Evolutionary conservation across 2,888 invertebrate species (phyloP), one percentile per base, ranked within the genome.

Genomic region (Meteorus colon): DNA sequence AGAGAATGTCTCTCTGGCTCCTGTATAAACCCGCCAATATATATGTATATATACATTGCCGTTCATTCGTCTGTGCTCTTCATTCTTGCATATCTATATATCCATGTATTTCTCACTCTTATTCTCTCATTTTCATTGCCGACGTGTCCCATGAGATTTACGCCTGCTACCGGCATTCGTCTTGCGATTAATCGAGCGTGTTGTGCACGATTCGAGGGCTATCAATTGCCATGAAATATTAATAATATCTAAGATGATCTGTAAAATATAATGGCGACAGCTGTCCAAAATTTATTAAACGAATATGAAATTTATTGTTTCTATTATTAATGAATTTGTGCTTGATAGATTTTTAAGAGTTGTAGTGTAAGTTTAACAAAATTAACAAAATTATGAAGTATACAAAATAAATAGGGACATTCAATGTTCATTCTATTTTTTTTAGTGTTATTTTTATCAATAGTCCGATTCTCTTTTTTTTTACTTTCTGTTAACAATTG

Each of bases 11-110:
- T 19, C 10, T 8, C 19, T 55, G 19, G 55, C 55, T 19, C 48
- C 4, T n/a, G 48, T n/a, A 48, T 48, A 48, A 48, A 48, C 48
- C 48, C 48, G 6, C n/a, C 55, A 55, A 19, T 55, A 8, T 19
- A 55, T 19, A 55, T 19, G n/a, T 19, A 19, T 19, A 55, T 10
- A 55, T 19, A 55, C 6, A 55, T 5, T 73, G 74, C 66, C 31
- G 65, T 79, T 77, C 75, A n/a, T 48, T n/a, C 51, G 34, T 74
- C 31, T 69, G 74, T 69, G 74, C 73, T 72, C 68, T 74, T 37
- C 27, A 31, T 27, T 68, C 45, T 66, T 55, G 31, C 55, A 34
- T 34, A 8, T 45, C 66, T 65, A 51, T 59, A 51, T 55, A 48
- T 48, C 48, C n/a, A 48, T 48, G 16, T 55, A 55, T 51, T 55